These are phyloP conservation scores for Capromys pilorides DNA, from an alignment of 2,797 vertebrate species.

Conservation along the genomic window DNA sequence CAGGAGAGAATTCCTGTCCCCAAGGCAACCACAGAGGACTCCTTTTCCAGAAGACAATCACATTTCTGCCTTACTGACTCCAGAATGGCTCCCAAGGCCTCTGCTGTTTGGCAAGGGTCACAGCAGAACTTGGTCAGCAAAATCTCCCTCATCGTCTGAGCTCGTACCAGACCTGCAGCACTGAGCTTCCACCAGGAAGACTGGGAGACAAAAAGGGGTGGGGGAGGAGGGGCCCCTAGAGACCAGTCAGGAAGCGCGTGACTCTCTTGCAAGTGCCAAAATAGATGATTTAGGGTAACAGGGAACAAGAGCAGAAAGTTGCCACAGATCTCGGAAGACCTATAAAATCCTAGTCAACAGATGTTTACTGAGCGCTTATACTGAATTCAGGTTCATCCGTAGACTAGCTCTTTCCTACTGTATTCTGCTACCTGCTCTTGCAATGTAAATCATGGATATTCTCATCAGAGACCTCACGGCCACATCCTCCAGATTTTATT, in stretches of 20 bases:
- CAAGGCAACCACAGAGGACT: neutral
- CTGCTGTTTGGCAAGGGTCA: neutral
- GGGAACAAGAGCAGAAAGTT: slow-evolving; percentile 56
- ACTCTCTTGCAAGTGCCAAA: neutral
- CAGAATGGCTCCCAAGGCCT: neutral
- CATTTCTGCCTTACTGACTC: neutral
- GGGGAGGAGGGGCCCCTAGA: neutral
- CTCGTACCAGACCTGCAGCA: neutral
- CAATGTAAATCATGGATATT: neutral
- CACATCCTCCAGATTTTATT: neutral
- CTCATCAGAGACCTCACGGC: neutral
- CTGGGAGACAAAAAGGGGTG: neutral
- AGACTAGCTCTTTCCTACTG: neutral
- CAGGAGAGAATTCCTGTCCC: neutral
- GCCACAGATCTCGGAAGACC: slow-evolving; percentile 9
- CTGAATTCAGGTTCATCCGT: neutral
- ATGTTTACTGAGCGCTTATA: neutral
- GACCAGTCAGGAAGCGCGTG: neutral
- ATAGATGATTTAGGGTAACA: slow-evolving; percentile 45
- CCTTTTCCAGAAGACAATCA: neutral
- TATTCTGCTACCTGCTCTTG: neutral
- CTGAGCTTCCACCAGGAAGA: neutral
- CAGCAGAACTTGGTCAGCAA: neutral
- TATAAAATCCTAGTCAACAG: slow-evolving; percentile 22
- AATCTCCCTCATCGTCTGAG: neutral